A percentile compares a stretch with the other conserved stretches of the same genome.
Evolutionary conservation across 2,888 invertebrate genomes (phyloP).

Genomic region (Cantharis flavilabris): DNA sequence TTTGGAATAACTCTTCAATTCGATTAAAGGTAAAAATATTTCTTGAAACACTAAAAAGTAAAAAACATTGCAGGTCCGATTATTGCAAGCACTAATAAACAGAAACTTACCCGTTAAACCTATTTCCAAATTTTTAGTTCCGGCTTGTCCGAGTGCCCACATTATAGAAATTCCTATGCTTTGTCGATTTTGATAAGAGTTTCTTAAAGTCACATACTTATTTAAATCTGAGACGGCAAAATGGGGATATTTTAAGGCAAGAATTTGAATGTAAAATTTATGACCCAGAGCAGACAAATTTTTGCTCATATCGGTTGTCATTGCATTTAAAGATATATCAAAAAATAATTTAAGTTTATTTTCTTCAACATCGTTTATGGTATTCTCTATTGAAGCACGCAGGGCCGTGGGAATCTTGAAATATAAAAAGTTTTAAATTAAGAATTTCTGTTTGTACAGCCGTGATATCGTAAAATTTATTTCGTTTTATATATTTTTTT

Average conservation of each 20-base stretch:
- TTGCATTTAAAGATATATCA: conserved; percentile 69
- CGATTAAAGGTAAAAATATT: conserved; percentile 72
- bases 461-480: too few relatives aligned
- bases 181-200: conserved; percentile 78
- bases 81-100: neutral
- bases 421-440: conserved; percentile 25
- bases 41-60: conserved; percentile 71
- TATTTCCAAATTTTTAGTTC: conserved; percentile 64
- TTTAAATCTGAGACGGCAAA: conserved; percentile 64
- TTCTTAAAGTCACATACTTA: conserved; percentile 67
- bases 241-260: conserved; percentile 68
- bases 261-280: conserved; percentile 71
- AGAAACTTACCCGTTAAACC: conserved; percentile 66
- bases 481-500: neutral
- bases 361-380: conserved; percentile 65
- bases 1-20: conserved; percentile 71
- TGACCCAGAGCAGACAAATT: conserved; percentile 69
- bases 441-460: conserved; percentile 34
- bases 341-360: conserved; percentile 70
- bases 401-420: conserved; percentile 49
- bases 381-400: conserved; percentile 54
- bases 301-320: conserved; percentile 75
- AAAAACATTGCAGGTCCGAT: neutral
- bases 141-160: conserved; percentile 79
- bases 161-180: conserved; percentile 73